Percentiles rank a stretch among this genome's conserved stretches.
Conservation (phyloP, 2,797 vertebrate genomes). For the Eutrigla gurnardus region DNA sequence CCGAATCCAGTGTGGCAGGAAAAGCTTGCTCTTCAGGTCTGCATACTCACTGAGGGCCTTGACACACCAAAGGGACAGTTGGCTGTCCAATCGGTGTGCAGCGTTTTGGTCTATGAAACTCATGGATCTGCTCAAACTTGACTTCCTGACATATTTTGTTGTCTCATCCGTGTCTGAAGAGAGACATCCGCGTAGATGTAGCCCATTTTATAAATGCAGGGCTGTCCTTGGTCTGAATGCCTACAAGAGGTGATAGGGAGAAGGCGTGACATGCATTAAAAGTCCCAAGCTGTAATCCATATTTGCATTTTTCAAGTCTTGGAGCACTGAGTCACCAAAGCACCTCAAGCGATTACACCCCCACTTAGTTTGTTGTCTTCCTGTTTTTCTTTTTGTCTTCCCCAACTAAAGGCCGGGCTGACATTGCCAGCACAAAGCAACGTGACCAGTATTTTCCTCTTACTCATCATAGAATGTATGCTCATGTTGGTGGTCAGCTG, state of each 20-base stretch:
- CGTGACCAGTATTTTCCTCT: conserved; percentile 22
- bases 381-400: background rate
- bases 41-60: conserved; percentile 8
- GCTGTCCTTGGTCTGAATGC: background rate
- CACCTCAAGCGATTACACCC: background rate
- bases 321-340: background rate
- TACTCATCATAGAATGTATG: background rate
- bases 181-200: background rate
- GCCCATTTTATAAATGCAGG: background rate
- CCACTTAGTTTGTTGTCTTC: background rate
- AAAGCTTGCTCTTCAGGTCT: conserved; percentile 36
- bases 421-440: conserved; percentile 4
- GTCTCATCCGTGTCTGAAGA: background rate
- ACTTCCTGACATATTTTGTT: background rate
- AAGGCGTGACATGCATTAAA: background rate
- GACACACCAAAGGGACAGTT: conserved; percentile 16
- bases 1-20: conserved; percentile 44
- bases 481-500: conserved; percentile 28
- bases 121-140: background rate
- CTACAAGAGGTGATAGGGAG: background rate
- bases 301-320: background rate
- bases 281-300: background rate
- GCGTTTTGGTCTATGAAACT: background rate
- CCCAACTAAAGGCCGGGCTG: background rate
- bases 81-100: background rate